Percentiles rank a stretch among this genome's conserved stretches.
Conservation (phyloP, 1,140 invertebrate species). For the Ericerus pela region DNA sequence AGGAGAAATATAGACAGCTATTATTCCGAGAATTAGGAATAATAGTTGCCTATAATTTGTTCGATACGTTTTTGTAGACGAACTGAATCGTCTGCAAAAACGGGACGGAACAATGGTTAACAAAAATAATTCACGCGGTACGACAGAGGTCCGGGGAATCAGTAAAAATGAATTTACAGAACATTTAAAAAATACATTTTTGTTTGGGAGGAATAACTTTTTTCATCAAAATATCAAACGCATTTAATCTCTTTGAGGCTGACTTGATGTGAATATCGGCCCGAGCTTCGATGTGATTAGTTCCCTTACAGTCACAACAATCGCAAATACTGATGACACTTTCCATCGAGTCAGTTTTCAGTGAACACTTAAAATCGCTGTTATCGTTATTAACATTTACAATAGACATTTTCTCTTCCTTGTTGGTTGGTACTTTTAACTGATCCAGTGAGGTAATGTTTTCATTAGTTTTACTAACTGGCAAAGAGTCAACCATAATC, state of each 20-base stretch:
- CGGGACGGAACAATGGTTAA: background rate
- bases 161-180: background rate
- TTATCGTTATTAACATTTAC: background rate
- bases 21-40: no score
- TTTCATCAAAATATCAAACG: slow-evolving; percentile 1
- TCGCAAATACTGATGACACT: background rate
- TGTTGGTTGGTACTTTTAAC: background rate
- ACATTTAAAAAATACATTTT: background rate
- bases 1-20: no score
- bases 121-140: background rate
- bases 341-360: background rate
- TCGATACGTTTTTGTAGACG: no score
- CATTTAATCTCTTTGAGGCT: background rate
- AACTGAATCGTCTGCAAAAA: no score
- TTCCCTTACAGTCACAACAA: no score
- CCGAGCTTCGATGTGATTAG: no score
- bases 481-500: no score
- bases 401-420: background rate
- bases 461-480: no score
- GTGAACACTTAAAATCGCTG: background rate
- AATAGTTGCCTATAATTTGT: no score
- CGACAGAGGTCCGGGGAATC: background rate
- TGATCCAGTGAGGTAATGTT: no score
- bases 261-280: background rate
- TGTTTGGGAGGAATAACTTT: background rate